Percentiles rank a stretch among this genome's conserved stretches.
Evolutionary conservation across 2,113 vertebrate species (phyloP).

Genomic region (Psophia crepitans): DNA sequence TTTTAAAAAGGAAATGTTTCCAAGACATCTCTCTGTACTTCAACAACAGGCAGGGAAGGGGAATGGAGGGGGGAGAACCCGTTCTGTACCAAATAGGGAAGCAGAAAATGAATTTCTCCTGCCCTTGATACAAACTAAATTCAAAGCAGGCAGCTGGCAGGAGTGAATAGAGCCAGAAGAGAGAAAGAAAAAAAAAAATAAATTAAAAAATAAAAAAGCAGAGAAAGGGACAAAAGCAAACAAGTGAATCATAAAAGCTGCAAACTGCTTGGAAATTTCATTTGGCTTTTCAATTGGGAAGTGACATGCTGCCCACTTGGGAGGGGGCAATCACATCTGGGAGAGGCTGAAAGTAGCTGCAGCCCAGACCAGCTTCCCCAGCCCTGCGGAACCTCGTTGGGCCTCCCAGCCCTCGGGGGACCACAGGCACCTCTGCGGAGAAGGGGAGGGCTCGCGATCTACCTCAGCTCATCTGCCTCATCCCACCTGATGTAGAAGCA

Average conservation of each 20-base stretch:
- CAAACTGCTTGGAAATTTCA: constrained; percentile 48
- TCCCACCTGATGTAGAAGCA: background rate
- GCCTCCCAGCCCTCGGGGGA: background rate
- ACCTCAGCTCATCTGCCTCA: background rate
- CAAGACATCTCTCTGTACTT: background rate
- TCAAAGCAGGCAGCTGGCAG: constrained; percentile 51
- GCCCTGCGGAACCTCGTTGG: rapidly evolving
- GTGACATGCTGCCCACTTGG: background rate
- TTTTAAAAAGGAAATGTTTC: background rate
- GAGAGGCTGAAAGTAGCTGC: background rate
- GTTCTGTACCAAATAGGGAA: background rate
- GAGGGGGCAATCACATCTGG: background rate
- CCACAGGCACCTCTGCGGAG: background rate
- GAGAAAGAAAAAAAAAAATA: background rate
- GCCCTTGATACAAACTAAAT: constrained; percentile 45
- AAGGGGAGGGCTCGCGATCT: background rate
- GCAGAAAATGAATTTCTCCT: constrained; percentile 27
- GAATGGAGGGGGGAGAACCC: background rate
- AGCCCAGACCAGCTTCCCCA: background rate
- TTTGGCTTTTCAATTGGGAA: constrained; percentile 54
- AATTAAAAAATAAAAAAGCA: background rate
- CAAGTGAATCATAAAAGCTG: constrained; percentile 1
- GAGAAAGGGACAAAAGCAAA: background rate
- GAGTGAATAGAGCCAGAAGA: constrained; percentile 5
- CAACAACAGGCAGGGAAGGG: background rate